Base-by-base conservation (phyloP, 2,797 vertebrate genomes). In the Discoglossus pictus region DNA sequence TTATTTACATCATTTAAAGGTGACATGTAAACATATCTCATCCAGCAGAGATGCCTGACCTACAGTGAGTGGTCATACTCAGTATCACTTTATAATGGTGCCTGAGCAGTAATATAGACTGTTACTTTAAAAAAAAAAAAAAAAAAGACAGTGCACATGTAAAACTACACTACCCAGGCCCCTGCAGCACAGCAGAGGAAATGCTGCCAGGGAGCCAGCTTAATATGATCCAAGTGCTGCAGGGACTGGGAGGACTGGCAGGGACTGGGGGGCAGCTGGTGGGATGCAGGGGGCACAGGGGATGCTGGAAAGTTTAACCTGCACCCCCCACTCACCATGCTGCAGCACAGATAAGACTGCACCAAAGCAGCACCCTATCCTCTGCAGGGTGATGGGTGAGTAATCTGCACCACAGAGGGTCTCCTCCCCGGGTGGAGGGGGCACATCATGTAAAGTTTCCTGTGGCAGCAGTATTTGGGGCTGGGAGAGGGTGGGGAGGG, bases 101-200 rank as follows among this genome's bases (percentile, higher is more conserved):
- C 27, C 27, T 31, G 27, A 31, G 27, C 27, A 31, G 27, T 4
- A 4, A 31, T 8, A 31, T 31, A 8, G 8, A 31, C 27, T 31
- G 27, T 8, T 31, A 31, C 27, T 31, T 4, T 4, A 8, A 31
- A 31, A 8, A 31, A 31, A 8, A 31, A 31, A 31, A 31, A 31
- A 31, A 31, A 31, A 31, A 31, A 8, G 8, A 31, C 4, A 31
- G 27, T 4, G 27, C 13, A 15, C 34, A 11, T 17, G 12, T 5
- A 54, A 43, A 42, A 67, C 54, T 60, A 59, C 65, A 68, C 47
- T 68, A 61, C 66, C 56, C 66, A 68, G 48, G 18, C 4, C 0
- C 50, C 66, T 42, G 20, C 5, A 17, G 11, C 25, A 4, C 24
- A 43, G 44, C 24, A 23, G n/a, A 51, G 60, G 60, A 44, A 44